phyloP scores from a whole-genome alignment of 2,113 vertebrate genomes.

The Scartelaos histophorus region DNA sequence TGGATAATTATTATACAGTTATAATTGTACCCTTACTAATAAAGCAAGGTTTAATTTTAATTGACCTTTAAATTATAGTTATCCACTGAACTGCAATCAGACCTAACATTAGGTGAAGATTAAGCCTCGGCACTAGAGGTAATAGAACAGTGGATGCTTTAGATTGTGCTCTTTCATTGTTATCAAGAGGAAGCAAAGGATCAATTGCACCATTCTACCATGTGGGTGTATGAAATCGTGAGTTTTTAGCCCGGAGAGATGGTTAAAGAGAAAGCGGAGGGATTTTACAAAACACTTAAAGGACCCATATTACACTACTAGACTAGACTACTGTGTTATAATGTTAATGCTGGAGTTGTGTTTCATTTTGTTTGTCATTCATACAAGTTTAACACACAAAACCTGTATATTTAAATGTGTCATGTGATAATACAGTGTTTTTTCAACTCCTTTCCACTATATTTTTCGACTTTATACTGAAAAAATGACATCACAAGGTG shows the following conservation, averaged over 20 bases:
- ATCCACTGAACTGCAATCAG: conserved; percentile 2
- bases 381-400: too few species aligned
- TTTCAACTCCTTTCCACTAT: too few species aligned
- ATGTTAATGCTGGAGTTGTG: too few species aligned
- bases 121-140: conserved; percentile 8
- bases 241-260: conserved; percentile 31
- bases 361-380: too few species aligned
- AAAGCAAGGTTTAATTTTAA: background rate
- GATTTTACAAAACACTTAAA: conserved; percentile 22
- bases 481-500: too few species aligned
- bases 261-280: conserved; percentile 6
- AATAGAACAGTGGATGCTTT: conserved; percentile 12
- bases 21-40: background rate
- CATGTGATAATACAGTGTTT: too few species aligned
- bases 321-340: too few species aligned
- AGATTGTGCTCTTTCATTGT: conserved; percentile 10
- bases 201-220: conserved; percentile 9
- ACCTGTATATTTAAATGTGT: too few species aligned
- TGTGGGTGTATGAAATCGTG: conserved; percentile 18
- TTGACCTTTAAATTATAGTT: background rate
- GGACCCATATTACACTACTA: too few species aligned
- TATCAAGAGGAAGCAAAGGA: background rate
- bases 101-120: background rate
- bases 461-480: too few species aligned
- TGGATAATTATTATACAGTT: background rate